Conservation (phyloP, 2,113 vertebrate genomes). For the Chionis minor region DNA sequence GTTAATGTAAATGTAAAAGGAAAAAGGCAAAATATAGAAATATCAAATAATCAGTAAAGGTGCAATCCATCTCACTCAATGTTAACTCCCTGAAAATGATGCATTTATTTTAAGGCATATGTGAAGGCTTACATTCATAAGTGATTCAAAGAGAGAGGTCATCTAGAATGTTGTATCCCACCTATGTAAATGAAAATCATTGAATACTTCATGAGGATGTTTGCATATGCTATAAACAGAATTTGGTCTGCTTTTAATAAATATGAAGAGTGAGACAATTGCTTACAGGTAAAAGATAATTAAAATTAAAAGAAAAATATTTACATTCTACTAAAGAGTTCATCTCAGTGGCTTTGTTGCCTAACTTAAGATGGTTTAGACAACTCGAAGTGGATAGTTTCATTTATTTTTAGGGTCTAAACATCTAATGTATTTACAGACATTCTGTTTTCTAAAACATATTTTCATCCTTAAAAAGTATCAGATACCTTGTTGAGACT, state of each 20-base stretch:
- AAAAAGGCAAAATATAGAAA: not conserved
- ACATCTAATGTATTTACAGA: not conserved
- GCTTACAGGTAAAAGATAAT: not conserved
- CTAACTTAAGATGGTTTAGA: not conserved
- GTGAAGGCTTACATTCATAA: not conserved
- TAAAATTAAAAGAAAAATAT: not conserved
- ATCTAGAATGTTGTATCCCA: not conserved
- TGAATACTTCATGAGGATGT: not conserved
- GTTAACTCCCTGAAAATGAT: not conserved
- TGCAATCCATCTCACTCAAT: not conserved
- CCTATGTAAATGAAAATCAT: not conserved
- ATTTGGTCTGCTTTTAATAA: not conserved
- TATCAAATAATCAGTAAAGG: not conserved
- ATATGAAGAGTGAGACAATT: not conserved
- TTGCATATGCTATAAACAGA: not conserved
- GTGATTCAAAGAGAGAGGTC: not conserved
- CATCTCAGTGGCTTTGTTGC: accelerated
- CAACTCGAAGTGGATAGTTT: not conserved
- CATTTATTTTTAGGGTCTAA: not conserved
- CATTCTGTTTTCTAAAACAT: not conserved
- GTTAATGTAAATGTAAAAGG: not conserved
- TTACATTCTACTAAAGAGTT: not conserved
- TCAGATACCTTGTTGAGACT: not conserved
- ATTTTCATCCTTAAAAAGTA: not conserved
- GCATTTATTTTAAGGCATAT: not conserved